phyloP scores from a whole-genome alignment of 2,113 vertebrate genomes.

The Propithecus coquereli region DNA sequence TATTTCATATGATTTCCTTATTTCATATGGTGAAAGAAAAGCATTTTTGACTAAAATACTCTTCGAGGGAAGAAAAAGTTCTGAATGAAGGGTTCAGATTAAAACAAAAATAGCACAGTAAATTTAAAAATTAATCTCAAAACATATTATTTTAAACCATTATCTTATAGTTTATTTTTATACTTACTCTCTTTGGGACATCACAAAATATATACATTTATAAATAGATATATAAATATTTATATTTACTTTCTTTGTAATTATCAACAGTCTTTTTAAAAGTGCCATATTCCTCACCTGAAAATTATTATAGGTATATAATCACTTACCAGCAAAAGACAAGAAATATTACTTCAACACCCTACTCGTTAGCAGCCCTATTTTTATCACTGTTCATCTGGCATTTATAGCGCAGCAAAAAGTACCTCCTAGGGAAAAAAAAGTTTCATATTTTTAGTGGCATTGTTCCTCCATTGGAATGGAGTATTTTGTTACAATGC shows the following conservation, averaged over 20 bases:
- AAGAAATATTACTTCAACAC: not conserved
- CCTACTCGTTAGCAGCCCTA: too few species aligned
- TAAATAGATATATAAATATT: not conserved
- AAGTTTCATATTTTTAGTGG: not conserved
- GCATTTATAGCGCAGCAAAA: not conserved
- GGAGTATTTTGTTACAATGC: not conserved
- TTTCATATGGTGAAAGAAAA: not conserved
- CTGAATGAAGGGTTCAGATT: not conserved
- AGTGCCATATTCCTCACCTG: not conserved
- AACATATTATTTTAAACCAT: not conserved
- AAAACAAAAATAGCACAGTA: not conserved
- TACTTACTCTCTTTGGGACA: not conserved
- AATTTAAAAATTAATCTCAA: not conserved
- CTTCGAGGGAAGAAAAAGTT: not conserved
- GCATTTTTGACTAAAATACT: not conserved
- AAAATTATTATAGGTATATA: not conserved
- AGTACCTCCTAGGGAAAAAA: not conserved
- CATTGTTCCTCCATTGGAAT: not conserved
- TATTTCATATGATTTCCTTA: rapidly evolving
- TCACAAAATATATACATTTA: not conserved
- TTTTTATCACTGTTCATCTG: not conserved
- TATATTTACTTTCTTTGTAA: not conserved
- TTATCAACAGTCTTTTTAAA: not conserved
- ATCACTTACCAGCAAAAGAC: not conserved
- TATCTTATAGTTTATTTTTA: not conserved